phyloP scores from a whole-genome alignment of 2,113 vertebrate species.

The Alouatta palliata region DNA sequence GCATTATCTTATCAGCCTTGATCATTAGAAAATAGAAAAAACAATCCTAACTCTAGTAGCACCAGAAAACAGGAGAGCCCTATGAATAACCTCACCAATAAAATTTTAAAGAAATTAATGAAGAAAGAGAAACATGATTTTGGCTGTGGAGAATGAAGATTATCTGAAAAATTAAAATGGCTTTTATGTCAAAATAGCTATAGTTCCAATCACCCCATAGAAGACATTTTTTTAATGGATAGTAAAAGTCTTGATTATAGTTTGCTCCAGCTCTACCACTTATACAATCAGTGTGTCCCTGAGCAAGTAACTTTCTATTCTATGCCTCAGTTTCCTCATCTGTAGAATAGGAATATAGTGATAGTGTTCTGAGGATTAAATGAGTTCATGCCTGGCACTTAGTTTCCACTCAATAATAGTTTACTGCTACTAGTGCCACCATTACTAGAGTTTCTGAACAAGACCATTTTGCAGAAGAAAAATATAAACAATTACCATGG shows the following conservation, averaged over 20 bases:
- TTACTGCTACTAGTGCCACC: background rate
- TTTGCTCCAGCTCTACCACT: background rate
- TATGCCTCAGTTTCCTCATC: background rate
- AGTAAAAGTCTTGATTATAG: background rate
- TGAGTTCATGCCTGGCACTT: background rate
- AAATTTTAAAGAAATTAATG: background rate
- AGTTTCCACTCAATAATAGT: no score
- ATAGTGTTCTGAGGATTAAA: background rate
- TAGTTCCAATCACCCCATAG: background rate
- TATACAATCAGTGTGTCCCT: fast-evolving
- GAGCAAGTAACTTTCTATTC: background rate
- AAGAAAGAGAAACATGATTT: background rate
- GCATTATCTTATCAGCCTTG: background rate
- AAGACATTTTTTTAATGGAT: background rate
- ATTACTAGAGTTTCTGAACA: no score
- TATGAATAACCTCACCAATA: background rate
- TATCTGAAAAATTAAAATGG: background rate
- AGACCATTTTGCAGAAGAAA: background rate
- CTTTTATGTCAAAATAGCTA: background rate
- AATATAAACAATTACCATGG: background rate
- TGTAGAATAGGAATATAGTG: background rate
- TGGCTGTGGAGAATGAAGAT: background rate
- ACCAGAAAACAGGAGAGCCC: background rate
- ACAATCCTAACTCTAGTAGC: background rate
- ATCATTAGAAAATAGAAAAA: background rate